Evolutionary conservation across 2,888 invertebrate species (phyloP).

Genomic region (Campaea margaritaria): DNA sequence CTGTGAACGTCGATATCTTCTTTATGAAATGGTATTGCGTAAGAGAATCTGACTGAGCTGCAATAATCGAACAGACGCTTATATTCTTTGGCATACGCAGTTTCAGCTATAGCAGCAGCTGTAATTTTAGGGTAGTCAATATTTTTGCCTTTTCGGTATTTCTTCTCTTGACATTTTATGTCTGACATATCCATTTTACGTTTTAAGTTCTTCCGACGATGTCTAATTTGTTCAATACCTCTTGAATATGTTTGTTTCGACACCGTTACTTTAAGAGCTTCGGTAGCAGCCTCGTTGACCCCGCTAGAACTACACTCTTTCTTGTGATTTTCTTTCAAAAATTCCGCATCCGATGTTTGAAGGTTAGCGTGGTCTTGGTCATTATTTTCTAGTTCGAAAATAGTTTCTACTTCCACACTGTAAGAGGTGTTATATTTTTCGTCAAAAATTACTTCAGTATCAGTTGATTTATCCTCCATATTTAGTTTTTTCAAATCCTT

Average conservation of each 20-base stretch:
- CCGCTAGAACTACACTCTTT: not conserved
- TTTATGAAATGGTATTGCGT: conserved; percentile 68
- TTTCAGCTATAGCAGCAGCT: conserved; percentile 47
- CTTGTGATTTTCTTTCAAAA: not conserved
- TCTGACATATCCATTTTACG: conserved; percentile 63
- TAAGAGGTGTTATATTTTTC: conserved; percentile 8
- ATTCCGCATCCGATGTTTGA: not conserved
- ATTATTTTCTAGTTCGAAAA: not conserved
- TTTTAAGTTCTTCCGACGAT: conserved; percentile 50
- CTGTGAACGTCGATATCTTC: conserved; percentile 63
- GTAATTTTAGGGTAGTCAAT: conserved; percentile 70
- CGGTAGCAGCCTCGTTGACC: conserved; percentile 1
- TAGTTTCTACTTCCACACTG: conserved; percentile 4
- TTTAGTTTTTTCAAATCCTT: not conserved
- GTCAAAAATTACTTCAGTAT: not conserved
- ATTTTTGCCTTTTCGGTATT: conserved; percentile 72
- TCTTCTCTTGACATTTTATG: conserved; percentile 52
- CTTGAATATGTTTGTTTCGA: conserved; percentile 65
- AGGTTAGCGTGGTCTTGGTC: not conserved
- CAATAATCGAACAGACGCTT: conserved; percentile 66
- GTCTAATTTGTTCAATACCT: conserved; percentile 33
- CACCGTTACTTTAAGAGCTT: conserved; percentile 50
- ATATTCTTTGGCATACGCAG: conserved; percentile 65
- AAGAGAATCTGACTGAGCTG: conserved; percentile 73
- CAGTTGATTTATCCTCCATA: not conserved